Evolutionary conservation across 2,888 invertebrate species (phyloP).

Genomic region (Leuctra nigra): DNA sequence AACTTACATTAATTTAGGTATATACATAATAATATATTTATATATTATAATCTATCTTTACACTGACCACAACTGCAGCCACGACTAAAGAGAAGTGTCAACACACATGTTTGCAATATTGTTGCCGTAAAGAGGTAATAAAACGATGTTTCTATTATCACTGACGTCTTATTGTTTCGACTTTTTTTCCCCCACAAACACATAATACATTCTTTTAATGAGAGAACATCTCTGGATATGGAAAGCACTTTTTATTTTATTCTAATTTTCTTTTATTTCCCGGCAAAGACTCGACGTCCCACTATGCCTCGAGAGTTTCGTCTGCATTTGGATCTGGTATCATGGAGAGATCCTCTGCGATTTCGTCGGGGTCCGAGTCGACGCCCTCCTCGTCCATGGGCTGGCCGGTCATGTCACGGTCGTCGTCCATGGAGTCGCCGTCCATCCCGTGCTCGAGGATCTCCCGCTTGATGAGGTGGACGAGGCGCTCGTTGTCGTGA

Average conservation of each 20-base stretch:
- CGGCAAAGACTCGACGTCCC: constrained; percentile 8
- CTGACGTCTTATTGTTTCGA: no score
- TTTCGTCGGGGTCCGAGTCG: constrained; percentile 28
- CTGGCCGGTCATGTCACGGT: constrained; percentile 19
- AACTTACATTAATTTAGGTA: constrained; percentile 19
- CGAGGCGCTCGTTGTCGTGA: constrained; percentile 25
- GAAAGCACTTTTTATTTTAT: no score
- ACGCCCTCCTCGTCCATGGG: constrained; percentile 19
- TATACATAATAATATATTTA: constrained; percentile 7
- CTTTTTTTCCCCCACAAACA: no score
- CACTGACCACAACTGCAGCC: background rate
- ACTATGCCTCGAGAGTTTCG: constrained; percentile 29
- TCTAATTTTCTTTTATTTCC: background rate
- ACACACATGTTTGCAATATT: background rate
- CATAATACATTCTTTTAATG: background rate
- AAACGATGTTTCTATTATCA: no score
- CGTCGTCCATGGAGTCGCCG: constrained; percentile 25
- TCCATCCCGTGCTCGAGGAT: constrained; percentile 29
- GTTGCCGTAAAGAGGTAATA: no score
- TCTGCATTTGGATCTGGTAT: constrained; percentile 26
- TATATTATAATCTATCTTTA: background rate
- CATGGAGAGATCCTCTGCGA: constrained; percentile 30
- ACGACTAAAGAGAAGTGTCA: background rate
- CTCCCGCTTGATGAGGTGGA: constrained; percentile 29
- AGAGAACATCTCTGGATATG: background rate